Base-by-base conservation (phyloP, 2,888 invertebrate species). In the Habrosyne pyritoides region DNA sequence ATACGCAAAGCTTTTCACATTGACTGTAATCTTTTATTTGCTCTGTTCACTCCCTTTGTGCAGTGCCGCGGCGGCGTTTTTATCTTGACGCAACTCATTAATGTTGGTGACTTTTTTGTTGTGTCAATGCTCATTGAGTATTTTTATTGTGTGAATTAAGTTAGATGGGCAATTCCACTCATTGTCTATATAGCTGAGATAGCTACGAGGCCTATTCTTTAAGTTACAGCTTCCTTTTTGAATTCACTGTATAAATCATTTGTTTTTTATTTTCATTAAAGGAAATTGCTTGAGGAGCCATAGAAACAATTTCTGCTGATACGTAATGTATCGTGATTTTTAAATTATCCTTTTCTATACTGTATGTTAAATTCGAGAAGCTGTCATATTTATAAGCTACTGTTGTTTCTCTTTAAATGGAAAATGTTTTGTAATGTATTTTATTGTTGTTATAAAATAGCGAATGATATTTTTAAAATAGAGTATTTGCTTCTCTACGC, bases 1-100 rank as follows among this genome's bases (percentile, higher is more conserved):
- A 92, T 92, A 88, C 87, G 83, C 86, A 79, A 82, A 83, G 83
- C 81, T 86, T 84, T 87, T 81, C 85, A 87, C 86, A 82, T 84
- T 77, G 81, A 72, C 70, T 65, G 71, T 66, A 66, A 73, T 83
- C 86, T 89, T 91, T 91, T 88, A 89, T 90, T 89, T 89, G 83
- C 77, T 73, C 69, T 77, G 71, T 8, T 62, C 59, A 59, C 55
- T 57, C 60, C 77, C 91, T 91, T 91, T 91, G 89, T 84, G 71
- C 46, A 67, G 61, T 56, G 84, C 91, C 89, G 91, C 85, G 65
- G 79, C 84, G 82, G 84, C 80, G 67, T 86, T 86, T 87, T 90
- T 90, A 86, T 85, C 85, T 84, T 71, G 72, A 74, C 73, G 73
- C 79, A 77, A 88, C 87, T 91, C 91, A 91, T 91, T 91, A 91